Evolutionary conservation across 2,113 vertebrate species (phyloP).

Genomic region (Addax nasomaculatus): DNA sequence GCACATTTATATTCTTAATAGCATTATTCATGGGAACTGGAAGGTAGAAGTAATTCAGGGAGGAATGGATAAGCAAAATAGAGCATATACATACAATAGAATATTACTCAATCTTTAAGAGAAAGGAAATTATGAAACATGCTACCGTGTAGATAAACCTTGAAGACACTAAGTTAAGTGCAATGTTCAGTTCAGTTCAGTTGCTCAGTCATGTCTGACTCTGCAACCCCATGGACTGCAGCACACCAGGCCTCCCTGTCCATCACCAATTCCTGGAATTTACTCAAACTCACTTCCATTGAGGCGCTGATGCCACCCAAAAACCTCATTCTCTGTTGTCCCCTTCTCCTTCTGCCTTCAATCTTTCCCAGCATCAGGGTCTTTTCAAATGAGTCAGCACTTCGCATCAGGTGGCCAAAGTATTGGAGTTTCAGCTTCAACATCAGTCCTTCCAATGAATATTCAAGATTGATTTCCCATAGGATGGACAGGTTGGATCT

Average conservation of each 20-base stretch:
- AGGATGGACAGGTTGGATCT: neutral
- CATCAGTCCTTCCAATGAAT: neutral
- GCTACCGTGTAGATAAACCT: rapidly evolving
- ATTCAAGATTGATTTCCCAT: neutral
- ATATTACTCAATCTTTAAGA: neutral
- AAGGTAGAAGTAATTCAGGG: neutral
- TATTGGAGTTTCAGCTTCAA: neutral
- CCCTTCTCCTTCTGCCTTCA: neutral
- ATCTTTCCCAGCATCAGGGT: neutral
- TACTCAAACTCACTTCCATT: neutral
- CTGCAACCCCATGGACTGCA: neutral
- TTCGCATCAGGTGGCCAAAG: neutral
- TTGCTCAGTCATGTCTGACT: neutral
- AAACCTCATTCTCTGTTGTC: neutral
- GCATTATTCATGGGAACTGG: neutral
- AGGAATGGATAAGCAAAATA: neutral
- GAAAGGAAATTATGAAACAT: neutral
- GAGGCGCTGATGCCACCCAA: neutral
- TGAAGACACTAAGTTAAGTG: neutral
- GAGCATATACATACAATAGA: neutral
- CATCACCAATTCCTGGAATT: neutral
- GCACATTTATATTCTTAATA: neutral
- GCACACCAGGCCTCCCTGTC: neutral
- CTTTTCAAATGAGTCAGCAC: neutral
- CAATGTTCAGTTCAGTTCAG: neutral